Conservation (phyloP, 2,113 vertebrate species). For the Sapajus apella region DNA sequence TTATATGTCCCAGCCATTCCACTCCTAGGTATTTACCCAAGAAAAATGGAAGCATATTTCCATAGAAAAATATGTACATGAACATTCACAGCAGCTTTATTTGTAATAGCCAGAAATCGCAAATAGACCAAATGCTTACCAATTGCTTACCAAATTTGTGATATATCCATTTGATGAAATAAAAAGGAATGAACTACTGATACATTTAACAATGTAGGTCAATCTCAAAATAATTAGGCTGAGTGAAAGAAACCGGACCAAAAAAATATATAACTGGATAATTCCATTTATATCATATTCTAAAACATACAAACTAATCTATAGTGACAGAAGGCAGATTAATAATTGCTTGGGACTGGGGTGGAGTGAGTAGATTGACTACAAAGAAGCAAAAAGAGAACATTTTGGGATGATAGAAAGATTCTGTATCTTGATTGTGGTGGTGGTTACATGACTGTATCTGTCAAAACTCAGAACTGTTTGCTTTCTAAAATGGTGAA, state of each 20-base stretch:
- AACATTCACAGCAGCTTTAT: background rate
- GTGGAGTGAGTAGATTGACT: background rate
- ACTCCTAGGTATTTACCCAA: background rate
- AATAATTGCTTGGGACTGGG: background rate
- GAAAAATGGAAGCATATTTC: background rate
- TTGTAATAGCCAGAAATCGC: background rate
- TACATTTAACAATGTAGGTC: background rate
- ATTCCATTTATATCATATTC: conserved; percentile 26
- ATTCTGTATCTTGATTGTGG: background rate
- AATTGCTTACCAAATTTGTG: background rate
- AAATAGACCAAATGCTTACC: background rate
- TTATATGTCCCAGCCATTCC: background rate
- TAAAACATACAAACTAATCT: background rate
- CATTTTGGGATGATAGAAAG: background rate
- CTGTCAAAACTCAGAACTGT: background rate
- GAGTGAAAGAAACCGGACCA: background rate
- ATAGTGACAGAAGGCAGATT: conserved; percentile 1
- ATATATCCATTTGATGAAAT: background rate
- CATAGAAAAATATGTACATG: background rate
- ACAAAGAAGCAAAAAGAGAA: background rate
- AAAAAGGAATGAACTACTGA: background rate
- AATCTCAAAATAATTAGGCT: background rate
- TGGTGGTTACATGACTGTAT: background rate
- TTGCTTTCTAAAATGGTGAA: background rate
- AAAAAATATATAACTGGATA: background rate